Evolutionary conservation across 2,113 vertebrate genomes (phyloP), one percentile per base, ranked within the genome.

Genomic region (Copsychus sechellarum): DNA sequence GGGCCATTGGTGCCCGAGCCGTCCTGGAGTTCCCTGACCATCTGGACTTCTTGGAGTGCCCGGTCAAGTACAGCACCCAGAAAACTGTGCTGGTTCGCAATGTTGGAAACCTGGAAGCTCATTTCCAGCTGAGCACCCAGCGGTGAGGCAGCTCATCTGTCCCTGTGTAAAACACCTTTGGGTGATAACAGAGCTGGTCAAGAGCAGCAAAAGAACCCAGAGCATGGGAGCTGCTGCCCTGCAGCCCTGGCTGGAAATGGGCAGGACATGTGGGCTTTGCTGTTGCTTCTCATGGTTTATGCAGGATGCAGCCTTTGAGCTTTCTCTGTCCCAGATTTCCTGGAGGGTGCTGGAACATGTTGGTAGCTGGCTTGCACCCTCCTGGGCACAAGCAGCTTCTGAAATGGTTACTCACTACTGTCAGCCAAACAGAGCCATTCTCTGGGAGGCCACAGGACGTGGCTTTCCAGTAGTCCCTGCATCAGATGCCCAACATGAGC

Each of bases 21-120:
- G 92, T 98, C 60, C 94, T 99, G 58, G 98, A 99, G 72, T 98
- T 99, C 88, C 98, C 98, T 1, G 98, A 99, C 31, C 86, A 98
- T n/a, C 42, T 99, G 85, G 88, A 97, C 93, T 98, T 99, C 82
- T 97, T 98, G 0, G 2, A 71, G 15, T 99, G 98, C 58, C 97
- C 98, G 0, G 98, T 99, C 54, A 99, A 99, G 88, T 94, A 94
- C 84, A 97, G 90, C 86, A 98, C 98, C 31, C 97, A 98, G 95
- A 98, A 92, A 89, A 98, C 98, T 31, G 96, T 99, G 29, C 96
- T 99, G 38, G 97, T 99, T 12, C 17, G 4, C 28, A 54, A 54
- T 7, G 6, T 97, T 1, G 98, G 98, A 43, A 98, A 98, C 47
- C 76, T 88, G 43, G 96, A 97, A 26, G 29, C 53, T 54, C 18